Percentiles rank a stretch among this genome's conserved stretches.
These are phyloP conservation scores for Dryomyza anilis DNA, from an alignment of 2,888 invertebrate genomes.

Conservation along the genomic window DNA sequence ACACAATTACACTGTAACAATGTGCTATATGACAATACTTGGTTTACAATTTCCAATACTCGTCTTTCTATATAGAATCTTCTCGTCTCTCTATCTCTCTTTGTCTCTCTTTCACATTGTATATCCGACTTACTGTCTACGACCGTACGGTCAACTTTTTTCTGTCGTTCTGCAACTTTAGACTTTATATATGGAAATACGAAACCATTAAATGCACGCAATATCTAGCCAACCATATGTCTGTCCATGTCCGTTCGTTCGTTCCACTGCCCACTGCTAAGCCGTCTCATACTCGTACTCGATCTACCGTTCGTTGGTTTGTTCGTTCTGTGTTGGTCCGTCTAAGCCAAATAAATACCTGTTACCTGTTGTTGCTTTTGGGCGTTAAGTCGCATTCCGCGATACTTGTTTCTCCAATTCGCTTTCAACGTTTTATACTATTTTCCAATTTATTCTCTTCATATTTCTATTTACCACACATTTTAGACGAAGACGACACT, in stretches of 20 bases:
- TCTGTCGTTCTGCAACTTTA: too few species aligned
- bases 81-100: too few species aligned
- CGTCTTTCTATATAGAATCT: too few species aligned
- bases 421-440: constrained; percentile 7
- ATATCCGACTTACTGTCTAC: too few species aligned
- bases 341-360: constrained; percentile 7
- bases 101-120: too few species aligned
- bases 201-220: background rate
- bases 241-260: background rate
- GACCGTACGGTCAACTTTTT: too few species aligned
- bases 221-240: background rate
- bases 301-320: background rate
- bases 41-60: too few species aligned
- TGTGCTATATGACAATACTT: too few species aligned
- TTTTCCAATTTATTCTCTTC: background rate
- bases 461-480: background rate
- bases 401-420: constrained; percentile 6
- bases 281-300: too few species aligned
- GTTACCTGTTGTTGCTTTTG: too few species aligned
- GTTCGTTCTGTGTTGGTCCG: background rate
- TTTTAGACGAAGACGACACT: constrained; percentile 1
- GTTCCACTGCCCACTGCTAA: background rate
- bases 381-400: constrained; percentile 10
- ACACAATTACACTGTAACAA: too few species aligned
- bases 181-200: too few species aligned